Evolutionary conservation across 2,888 invertebrate species (phyloP).

Genomic region (Diaprepes abbreviatus): DNA sequence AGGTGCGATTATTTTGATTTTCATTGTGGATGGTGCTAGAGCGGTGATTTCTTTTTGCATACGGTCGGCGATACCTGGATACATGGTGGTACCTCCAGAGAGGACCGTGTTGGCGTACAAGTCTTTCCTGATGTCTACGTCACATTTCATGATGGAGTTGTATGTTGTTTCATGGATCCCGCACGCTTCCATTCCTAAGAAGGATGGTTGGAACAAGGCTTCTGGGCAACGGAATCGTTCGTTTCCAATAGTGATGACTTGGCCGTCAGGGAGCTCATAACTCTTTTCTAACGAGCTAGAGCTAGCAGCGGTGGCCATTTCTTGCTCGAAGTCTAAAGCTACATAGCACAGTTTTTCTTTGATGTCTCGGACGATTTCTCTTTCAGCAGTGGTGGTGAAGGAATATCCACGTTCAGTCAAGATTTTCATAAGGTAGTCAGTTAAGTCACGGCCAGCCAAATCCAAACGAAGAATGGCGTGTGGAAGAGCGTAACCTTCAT

Average conservation of each 20-base stretch:
- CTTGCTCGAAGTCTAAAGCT: slow-evolving; percentile 92
- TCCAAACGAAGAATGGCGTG: slow-evolving; percentile 97
- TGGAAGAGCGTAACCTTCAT: slow-evolving; percentile 84
- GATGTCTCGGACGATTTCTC: slow-evolving; percentile 95
- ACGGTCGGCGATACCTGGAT: slow-evolving; percentile 91
- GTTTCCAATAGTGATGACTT: slow-evolving; percentile 93
- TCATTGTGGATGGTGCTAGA: slow-evolving; percentile 91
- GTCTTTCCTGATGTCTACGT: slow-evolving; percentile 96
- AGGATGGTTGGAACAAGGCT: slow-evolving; percentile 94
- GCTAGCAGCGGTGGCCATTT: slow-evolving; percentile 94
- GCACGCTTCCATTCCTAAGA: slow-evolving; percentile 90
- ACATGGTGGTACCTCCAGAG: slow-evolving; percentile 96
- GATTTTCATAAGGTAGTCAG: slow-evolving; percentile 98
- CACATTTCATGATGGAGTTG: slow-evolving; percentile 98
- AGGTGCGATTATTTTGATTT: slow-evolving; percentile 94
- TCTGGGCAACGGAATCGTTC: slow-evolving; percentile 97
- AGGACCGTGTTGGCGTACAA: slow-evolving; percentile 95
- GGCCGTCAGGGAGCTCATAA: slow-evolving; percentile 94
- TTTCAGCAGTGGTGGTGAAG: slow-evolving; percentile 95
- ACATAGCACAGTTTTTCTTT: slow-evolving; percentile 95
- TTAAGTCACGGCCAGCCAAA: slow-evolving; percentile 91
- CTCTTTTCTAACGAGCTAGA: slow-evolving; percentile 94
- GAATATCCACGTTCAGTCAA: slow-evolving; percentile 95
- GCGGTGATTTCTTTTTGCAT: slow-evolving; percentile 91
- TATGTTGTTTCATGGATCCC: slow-evolving; percentile 93